Evolutionary conservation across 2,888 invertebrate species (phyloP), one percentile per base, ranked within the genome.

Genomic region (Oscheius sp.): DNA sequence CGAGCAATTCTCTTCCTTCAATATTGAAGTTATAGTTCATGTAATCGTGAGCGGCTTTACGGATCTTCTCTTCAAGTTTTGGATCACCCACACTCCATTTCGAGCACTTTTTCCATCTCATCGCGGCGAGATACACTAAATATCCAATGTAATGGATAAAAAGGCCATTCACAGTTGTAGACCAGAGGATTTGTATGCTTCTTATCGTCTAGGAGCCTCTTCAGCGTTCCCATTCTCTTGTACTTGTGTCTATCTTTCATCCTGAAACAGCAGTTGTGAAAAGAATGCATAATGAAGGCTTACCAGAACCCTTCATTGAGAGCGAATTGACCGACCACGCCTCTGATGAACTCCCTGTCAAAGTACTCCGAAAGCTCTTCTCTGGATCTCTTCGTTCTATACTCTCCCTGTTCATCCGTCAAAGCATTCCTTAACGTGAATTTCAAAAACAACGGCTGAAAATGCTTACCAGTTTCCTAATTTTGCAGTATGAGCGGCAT

Each of bases 261-360:
- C 68, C 68, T 68, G 35, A 53, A 7, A 5, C 3, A 7, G 7
- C 7, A 5, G 3, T 42, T 42, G 42, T 42, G 42, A 42, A 42
- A 42, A 42, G 42, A 42, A 42, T 5, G 13, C 35, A 21, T 7
- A 33, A 68, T 55, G 48, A 0, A 10, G 9, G 35, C 79, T 5
- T 63, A 78, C 84, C 79, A 79, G 70, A 76, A 70, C 7, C 71
- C 59, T 33, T 72, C 63, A n/a, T 76, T 71, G 1, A 85, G 71
- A 0, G 83, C 83, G 48, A 81, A 79, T 53, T 82, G 79, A n/a
- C 85, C 84, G 21, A 85, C 79, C 65, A 76, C 75, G 37, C 81
- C 80, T n/a, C 80, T 70, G n/a, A 85, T 62, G 70, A 85, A 84
- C 58, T 74, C 71, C 32, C 72, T 74, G 42, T 84, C 84, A 47